Conservation (phyloP, 2,797 vertebrate species). For the Phataginus tricuspis region DNA sequence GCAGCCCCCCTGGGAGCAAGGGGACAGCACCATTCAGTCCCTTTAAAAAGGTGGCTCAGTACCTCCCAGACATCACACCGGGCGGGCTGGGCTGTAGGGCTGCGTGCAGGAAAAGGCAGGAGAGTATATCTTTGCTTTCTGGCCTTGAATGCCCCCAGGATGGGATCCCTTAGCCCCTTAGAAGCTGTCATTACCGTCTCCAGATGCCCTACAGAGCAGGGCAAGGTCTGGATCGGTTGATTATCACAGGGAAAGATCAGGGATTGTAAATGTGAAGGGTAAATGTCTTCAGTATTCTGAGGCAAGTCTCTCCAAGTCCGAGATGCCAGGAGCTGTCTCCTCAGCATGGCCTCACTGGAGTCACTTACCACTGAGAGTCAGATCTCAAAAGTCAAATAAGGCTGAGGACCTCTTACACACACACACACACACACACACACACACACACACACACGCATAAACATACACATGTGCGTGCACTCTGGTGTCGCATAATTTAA, state of each 20-base stretch:
- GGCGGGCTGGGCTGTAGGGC: neutral
- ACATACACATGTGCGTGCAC: too few species aligned
- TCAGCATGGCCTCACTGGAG: neutral
- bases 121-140: neutral
- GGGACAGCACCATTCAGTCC: neutral
- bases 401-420: fast-evolving
- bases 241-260: neutral
- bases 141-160: neutral
- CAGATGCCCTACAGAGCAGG: neutral
- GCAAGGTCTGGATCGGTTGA: neutral
- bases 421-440: neutral
- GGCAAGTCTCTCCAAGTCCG: neutral
- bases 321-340: neutral
- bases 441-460: neutral
- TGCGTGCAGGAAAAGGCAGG: fast-evolving
- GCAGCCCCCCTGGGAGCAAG: neutral
- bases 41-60: neutral
- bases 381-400: neutral
- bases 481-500: neutral
- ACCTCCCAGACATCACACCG: too few species aligned
- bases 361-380: neutral
- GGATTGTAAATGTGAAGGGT: neutral
- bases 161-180: neutral
- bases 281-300: neutral
- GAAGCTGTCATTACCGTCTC: neutral